These are phyloP conservation scores for Acanthiza pusilla DNA, from an alignment of 2,797 vertebrate genomes.

Conservation along the genomic window DNA sequence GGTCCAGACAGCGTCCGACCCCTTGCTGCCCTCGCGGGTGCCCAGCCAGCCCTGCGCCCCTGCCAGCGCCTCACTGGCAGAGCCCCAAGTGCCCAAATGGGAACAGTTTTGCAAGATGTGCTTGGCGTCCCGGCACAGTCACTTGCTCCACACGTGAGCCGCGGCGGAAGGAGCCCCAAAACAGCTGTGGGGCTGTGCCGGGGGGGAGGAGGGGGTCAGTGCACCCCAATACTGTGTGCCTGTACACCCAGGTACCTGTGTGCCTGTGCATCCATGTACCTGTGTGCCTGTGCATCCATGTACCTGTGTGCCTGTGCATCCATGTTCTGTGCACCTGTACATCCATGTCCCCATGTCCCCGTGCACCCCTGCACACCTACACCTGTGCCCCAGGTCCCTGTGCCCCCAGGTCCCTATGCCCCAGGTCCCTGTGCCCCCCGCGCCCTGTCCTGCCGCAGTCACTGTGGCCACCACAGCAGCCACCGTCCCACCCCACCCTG, in stretches of 20 bases:
- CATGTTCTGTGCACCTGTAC: fast-evolving
- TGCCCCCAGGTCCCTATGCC: background rate
- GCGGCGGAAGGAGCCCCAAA: background rate
- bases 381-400: fast-evolving
- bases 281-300: fast-evolving
- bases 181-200: background rate
- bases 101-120: constrained; percentile 12
- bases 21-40: fast-evolving
- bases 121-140: background rate
- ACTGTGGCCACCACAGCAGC: background rate
- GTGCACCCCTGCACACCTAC: fast-evolving
- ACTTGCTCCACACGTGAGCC: background rate
- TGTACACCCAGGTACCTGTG: fast-evolving
- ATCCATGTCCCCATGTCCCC: background rate
- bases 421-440: background rate
- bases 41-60: background rate
- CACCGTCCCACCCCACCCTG: fast-evolving
- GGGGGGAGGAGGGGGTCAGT: background rate
- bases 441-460: fast-evolving
- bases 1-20: fast-evolving
- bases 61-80: background rate
- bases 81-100: background rate
- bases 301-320: background rate
- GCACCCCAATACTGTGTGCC: background rate
- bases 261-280: fast-evolving